A percentile compares a stretch with the other conserved stretches of the same genome.
Evolutionary conservation across 2,113 vertebrate species (phyloP).

Genomic region (Fulica atra): DNA sequence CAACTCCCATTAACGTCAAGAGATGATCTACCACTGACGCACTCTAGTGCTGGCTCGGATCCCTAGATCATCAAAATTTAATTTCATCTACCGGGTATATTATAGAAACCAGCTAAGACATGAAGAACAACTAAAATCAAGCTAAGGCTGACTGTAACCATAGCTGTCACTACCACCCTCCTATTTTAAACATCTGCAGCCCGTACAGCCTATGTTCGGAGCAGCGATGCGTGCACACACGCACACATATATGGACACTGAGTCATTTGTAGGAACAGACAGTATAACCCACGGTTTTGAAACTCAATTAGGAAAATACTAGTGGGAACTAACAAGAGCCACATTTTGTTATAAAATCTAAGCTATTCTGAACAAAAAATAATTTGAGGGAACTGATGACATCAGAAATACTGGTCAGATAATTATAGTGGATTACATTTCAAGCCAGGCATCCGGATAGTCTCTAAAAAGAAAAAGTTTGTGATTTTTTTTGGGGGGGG

Average conservation of each 20-base stretch:
- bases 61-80: not conserved
- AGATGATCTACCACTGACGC: slow-evolving; percentile 45
- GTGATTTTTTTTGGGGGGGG: not conserved
- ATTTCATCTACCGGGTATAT: not conserved
- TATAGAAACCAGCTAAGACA: slow-evolving; percentile 8
- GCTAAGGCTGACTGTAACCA: not conserved
- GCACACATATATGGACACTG: slow-evolving; percentile 40
- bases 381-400: slow-evolving; percentile 26
- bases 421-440: not conserved
- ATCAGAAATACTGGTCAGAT: slow-evolving; percentile 16
- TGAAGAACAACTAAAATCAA: not conserved
- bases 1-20: slow-evolving; percentile 48
- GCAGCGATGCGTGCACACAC: slow-evolving; percentile 2
- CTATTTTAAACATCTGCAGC: slow-evolving; percentile 26
- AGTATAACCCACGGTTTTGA: slow-evolving; percentile 36
- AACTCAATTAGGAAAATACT: slow-evolving; percentile 24
- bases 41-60: not conserved
- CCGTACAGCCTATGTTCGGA: not conserved
- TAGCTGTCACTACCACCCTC: not conserved
- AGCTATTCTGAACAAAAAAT: slow-evolving; percentile 30
- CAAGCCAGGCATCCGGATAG: not conserved
- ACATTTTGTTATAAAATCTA: slow-evolving; percentile 50
- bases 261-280: slow-evolving; percentile 54
- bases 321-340: slow-evolving; percentile 37
- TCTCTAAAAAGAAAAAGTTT: not conserved